These are phyloP conservation scores for Xiphophorus birchmanni DNA, from an alignment of 2,797 vertebrate species.

Conservation along the genomic window DNA sequence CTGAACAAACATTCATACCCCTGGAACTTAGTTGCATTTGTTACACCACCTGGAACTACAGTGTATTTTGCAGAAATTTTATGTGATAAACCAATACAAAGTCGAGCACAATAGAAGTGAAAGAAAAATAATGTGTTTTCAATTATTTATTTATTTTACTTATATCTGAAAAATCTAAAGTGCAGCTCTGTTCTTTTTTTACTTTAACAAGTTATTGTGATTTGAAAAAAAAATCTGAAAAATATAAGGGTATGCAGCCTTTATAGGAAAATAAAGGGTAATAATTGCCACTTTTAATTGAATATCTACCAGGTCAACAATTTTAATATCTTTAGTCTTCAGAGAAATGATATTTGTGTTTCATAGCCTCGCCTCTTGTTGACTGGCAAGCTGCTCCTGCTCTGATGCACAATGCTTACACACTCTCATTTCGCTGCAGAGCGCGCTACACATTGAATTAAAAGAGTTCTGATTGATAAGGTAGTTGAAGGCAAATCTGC, in stretches of 20 bases:
- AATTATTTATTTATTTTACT: not conserved
- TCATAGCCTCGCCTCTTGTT: slow-evolving; percentile 53
- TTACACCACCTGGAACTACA: not conserved
- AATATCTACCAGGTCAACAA: slow-evolving; percentile 38
- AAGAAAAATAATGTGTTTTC: not conserved
- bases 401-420: slow-evolving; percentile 77
- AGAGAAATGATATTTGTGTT: slow-evolving; percentile 44
- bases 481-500: slow-evolving; percentile 94
- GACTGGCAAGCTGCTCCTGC: slow-evolving; percentile 73
- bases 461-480: slow-evolving; percentile 94
- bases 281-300: not conserved
- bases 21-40: not conserved
- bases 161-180: not conserved
- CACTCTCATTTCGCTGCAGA: slow-evolving; percentile 79
- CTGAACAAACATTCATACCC: not conserved
- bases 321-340: slow-evolving; percentile 14
- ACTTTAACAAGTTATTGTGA: not conserved
- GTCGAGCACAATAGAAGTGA: not conserved
- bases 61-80: not conserved
- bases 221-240: not conserved
- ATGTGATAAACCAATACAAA: not conserved
- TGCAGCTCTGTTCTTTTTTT: not conserved
- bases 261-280: not conserved
- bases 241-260: not conserved
- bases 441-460: slow-evolving; percentile 86